Percentiles rank a stretch among this genome's conserved stretches.
Evolutionary conservation across 2,888 invertebrate species (phyloP).

Genomic region (Anaspis maculata): DNA sequence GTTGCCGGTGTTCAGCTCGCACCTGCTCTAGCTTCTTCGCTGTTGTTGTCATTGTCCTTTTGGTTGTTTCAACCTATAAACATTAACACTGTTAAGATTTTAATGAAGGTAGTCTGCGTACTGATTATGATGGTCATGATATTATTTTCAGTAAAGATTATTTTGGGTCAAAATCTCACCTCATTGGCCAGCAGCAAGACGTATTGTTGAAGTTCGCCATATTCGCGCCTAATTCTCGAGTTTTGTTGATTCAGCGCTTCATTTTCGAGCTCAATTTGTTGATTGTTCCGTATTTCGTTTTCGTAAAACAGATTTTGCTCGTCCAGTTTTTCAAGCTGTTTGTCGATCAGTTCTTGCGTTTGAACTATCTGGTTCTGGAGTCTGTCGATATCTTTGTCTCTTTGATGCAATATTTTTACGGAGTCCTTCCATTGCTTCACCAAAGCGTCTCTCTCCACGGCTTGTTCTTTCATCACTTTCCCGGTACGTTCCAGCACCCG

Average conservation of each 20-base stretch:
- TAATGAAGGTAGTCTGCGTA: too few species aligned
- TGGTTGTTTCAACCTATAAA: slow-evolving; percentile 43
- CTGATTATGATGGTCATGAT: too few species aligned
- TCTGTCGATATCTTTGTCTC: slow-evolving; percentile 57
- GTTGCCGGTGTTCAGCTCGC: slow-evolving; percentile 26
- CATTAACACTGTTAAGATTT: not conserved
- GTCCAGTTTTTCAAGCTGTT: slow-evolving; percentile 46
- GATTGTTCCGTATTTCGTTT: slow-evolving; percentile 52
- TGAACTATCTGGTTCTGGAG: slow-evolving; percentile 32
- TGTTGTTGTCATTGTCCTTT: slow-evolving; percentile 44
- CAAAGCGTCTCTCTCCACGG: slow-evolving; percentile 58
- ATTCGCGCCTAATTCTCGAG: slow-evolving; percentile 36
- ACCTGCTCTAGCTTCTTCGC: slow-evolving; percentile 35
- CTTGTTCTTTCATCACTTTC: slow-evolving; percentile 44
- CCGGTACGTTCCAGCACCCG: slow-evolving; percentile 37
- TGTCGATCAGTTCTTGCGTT: slow-evolving; percentile 29
- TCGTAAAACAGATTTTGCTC: slow-evolving; percentile 54
- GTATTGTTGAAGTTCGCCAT: slow-evolving; percentile 32
- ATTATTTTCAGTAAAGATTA: too few species aligned
- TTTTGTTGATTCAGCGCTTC: slow-evolving; percentile 38
- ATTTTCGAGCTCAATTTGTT: slow-evolving; percentile 42
- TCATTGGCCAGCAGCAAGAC: slow-evolving; percentile 40
- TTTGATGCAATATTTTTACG: slow-evolving; percentile 59
- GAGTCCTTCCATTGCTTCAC: slow-evolving; percentile 66
- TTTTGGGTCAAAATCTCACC: slow-evolving; percentile 23